Base-by-base conservation (phyloP, 2,113 vertebrate genomes). In the Oryzias celebensis region DNA sequence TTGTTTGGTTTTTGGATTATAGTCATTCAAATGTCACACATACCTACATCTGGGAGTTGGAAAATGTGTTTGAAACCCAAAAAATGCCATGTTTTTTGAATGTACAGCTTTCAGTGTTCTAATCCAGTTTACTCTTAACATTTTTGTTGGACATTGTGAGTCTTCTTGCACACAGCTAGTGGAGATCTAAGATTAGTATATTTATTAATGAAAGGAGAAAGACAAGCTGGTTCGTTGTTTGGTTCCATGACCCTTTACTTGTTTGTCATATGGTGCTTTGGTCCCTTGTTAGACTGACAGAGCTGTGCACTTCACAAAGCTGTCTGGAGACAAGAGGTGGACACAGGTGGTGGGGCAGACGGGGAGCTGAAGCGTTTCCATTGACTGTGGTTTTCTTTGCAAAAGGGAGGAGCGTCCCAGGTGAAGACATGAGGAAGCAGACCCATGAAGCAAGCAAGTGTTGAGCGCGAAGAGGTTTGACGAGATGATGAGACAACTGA, bases 381-480 rank as follows among this genome's bases (percentile, higher is more conserved):
- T 45, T 55, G 42, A 14, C 7, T 70, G 80, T 77, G 72, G 67
- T 61, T 59, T 20, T 70, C 52, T 56, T 45, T 82, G 75, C 63
- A 68, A 77, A 31, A 73, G 51, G 71, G 43, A 44, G n/a, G 0
- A 13, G 48, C 31, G 52, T 18, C 49, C 18, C 3, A 49, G 53
- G 60, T 58, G 55, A 70, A 62, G 51, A 85, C 57, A 81, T 49
- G 59, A 65, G 61, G 55, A 65, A 65, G 81, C 81, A 53, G 66
- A 81, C 78, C 72, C 61, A 66, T 81, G 81, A 68, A 45, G 81
- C 26, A 63, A 68, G 61, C n/a, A 57, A 56, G 63, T 62, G 73
- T 48, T 24, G 58, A 54, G 18, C 49, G 20, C 49, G 65, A 69
- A 44, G 50, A 56, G 62, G 36, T 70, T 47, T 62, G 56, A 51